Evolutionary conservation across 2,797 vertebrate genomes (phyloP).

Genomic region (Phoxinus dragarum): DNA sequence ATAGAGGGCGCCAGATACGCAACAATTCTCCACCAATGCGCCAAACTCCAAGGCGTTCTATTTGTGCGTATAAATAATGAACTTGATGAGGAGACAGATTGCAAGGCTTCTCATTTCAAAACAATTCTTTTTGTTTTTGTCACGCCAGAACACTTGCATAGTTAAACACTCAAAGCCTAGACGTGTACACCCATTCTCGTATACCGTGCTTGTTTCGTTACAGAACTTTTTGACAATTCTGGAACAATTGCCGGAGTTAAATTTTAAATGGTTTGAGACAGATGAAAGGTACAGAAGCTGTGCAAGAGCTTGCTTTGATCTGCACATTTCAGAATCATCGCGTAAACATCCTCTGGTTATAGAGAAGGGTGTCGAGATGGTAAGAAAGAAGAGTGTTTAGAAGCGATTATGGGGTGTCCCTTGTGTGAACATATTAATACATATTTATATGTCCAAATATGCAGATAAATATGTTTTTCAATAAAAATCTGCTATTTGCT

Average conservation of each 20-base stretch:
- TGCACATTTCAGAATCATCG: constrained; percentile 1
- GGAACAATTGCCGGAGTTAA: neutral
- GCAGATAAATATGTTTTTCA: neutral
- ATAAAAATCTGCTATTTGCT: neutral
- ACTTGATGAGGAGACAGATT: neutral
- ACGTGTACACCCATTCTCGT: neutral
- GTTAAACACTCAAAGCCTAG: neutral
- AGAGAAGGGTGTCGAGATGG: neutral
- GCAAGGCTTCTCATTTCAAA: constrained; percentile 8
- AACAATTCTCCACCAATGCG: neutral
- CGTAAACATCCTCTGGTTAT: constrained; percentile 40
- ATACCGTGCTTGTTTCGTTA: neutral
- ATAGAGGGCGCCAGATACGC: constrained; percentile 5
- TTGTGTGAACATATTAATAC: neutral
- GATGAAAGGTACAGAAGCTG: neutral
- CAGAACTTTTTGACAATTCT: neutral
- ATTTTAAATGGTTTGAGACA: constrained; percentile 1
- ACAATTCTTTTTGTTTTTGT: neutral
- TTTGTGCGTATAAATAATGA: neutral
- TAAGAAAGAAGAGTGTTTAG: constrained; percentile 1
- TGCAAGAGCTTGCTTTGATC: constrained; percentile 28
- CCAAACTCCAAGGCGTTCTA: neutral
- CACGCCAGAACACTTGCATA: neutral
- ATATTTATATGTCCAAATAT: neutral
- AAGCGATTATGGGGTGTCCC: neutral